Base-by-base conservation (phyloP, 2,888 invertebrate genomes). In the Steromphala cineraria region DNA sequence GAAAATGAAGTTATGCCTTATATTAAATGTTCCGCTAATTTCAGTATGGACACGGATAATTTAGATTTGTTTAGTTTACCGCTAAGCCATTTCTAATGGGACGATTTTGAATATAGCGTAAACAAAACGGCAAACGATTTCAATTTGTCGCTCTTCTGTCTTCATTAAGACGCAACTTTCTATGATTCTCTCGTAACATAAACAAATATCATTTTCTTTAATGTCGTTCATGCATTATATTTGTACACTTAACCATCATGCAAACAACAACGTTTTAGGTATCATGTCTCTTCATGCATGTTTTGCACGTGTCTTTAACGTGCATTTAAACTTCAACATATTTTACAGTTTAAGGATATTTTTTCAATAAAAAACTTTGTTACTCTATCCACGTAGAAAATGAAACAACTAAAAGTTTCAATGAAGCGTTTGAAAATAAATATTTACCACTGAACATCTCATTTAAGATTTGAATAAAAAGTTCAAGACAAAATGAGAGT, bases 1-100 rank as follows among this genome's bases (percentile, higher is more conserved):
- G 36, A 71, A 71, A 71, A 71, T 71, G 28, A 71, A 71, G 71
- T 36, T 71, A 71, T 71, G 28, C 71, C 71, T 15, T 19, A 71
- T 71, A 71, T 71, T n/a, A 71, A 71, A 71, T 40, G 71, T 31
- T 71, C 31, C 36, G 36, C 15, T 17, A 4, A 36, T 40, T 40
- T 31, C 10, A 36, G 40, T 19, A 71, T 40, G 40, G 71, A 28
- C 40, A 71, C 36, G 71, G 40, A 40, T 71, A 71, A 71, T 71
- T 71, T 71, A 71, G 40, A 19, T 71, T 40, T 71, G 71, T 71
- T 71, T 71, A 40, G 71, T 71, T 31, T 71, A 71, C 10, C 28
- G 71, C 36, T 71, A 71, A 71, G 36, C 40, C 19, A 17, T 71
- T 71, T 19, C 36, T 71, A 71, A 71, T 71, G 71, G 24, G 28